Conservation (phyloP, 2,888 invertebrate genomes). For the Oligia strigilis region DNA sequence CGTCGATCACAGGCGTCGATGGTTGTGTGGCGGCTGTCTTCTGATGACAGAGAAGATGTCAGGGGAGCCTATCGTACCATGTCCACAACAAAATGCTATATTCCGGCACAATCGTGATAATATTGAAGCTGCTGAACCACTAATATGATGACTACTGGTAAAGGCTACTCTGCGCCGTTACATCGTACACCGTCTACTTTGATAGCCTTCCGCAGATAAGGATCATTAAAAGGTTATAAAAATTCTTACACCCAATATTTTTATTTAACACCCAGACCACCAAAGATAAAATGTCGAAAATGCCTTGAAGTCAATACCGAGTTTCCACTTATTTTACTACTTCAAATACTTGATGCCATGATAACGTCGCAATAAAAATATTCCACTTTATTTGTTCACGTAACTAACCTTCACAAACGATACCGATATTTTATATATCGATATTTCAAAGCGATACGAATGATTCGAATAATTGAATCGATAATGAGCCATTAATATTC, state of each 20-base stretch:
- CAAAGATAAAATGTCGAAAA: conserved; percentile 22
- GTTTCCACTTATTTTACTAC: conserved; percentile 33
- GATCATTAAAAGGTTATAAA: conserved; percentile 28
- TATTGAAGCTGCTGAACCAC: neutral
- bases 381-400: conserved; percentile 63
- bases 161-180: neutral
- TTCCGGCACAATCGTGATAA: neutral
- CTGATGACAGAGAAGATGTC: neutral
- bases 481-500: conserved; percentile 65
- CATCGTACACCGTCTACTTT: neutral
- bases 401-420: conserved; percentile 51
- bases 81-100: neutral
- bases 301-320: conserved; percentile 8
- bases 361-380: conserved; percentile 61
- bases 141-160: neutral
- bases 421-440: conserved; percentile 57
- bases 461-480: conserved; percentile 68
- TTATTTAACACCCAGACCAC: conserved; percentile 42
- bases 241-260: conserved; percentile 41
- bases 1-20: no score
- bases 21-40: no score
- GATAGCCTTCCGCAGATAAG: neutral
- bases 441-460: conserved; percentile 61
- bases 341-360: conserved; percentile 33
- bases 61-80: neutral